phyloP scores from a whole-genome alignment of 2,113 vertebrate genomes.

The Mobula hypostoma region DNA sequence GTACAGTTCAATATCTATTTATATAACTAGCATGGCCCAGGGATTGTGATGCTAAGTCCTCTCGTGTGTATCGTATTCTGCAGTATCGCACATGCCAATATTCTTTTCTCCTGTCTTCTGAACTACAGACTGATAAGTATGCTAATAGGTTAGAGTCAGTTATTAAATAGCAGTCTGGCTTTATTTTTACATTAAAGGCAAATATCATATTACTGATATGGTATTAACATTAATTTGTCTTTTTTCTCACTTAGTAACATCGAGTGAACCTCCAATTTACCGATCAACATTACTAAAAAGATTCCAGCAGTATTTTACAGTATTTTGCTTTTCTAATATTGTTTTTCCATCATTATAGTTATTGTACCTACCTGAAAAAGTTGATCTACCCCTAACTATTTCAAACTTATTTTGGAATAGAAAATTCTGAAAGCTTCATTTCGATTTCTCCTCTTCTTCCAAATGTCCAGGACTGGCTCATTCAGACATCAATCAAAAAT shows the following conservation, averaged over 20 bases:
- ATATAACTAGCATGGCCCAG: not conserved
- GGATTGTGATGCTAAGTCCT: not conserved
- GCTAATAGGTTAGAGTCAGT: not conserved
- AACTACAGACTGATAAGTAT: not conserved
- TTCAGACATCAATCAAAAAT: not conserved
- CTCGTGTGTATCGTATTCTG: not conserved
- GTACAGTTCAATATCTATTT: not conserved
- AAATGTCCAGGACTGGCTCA: not conserved
- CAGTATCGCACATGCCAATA: not conserved
- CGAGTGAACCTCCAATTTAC: not conserved
- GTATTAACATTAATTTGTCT: not conserved
- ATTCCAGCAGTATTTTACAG: too few relatives aligned
- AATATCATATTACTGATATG: not conserved
- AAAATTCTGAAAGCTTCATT: not conserved
- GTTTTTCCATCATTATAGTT: not conserved
- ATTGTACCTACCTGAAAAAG: not conserved
- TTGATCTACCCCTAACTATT: not conserved
- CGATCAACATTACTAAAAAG: not conserved
- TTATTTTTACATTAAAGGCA: not conserved
- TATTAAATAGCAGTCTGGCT: not conserved
- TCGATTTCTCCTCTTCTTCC: not conserved
- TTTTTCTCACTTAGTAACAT: not conserved
- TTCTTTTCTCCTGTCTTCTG: not conserved
- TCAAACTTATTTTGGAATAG: not conserved
- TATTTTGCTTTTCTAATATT: too few relatives aligned